Base-by-base conservation (phyloP, 2,888 invertebrate species). In the Diadromus collaris region DNA sequence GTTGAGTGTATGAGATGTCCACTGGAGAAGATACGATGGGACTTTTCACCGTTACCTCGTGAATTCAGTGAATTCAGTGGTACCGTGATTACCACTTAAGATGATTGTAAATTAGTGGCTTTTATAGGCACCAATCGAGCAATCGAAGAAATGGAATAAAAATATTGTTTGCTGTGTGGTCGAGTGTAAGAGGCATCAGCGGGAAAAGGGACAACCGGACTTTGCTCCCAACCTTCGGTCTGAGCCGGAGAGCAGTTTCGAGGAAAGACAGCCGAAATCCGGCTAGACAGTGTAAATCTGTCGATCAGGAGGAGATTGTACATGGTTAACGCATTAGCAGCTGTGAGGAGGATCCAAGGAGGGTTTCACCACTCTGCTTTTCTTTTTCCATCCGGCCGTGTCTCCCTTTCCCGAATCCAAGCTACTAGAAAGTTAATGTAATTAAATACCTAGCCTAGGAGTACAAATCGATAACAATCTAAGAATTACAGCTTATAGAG, bases 281-380 rank as follows among this genome's bases (percentile, higher is more conserved):
- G 75, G 74, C 78, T 74, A 74, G 76, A 75, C 81, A 70, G 61
- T 81, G 78, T 77, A 81, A 81, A 82, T 78, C 81, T 78, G 71
- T 84, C 83, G 83, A 85, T 85, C 84, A 85, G 83, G 83, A 79
- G 81, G 73, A 77, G 83, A 74, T 83, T 83, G 81, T 86, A 87
- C 86, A 87, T 83, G 75, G 85, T 78, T 85, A 87, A 85, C 71
- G 85, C 87, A 86, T 87, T 87, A 85, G 83, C 83, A 82, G 81
- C 78, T 48, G 71, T 71, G 69, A 34, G 13, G 27, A 74, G 70
- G 60, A 54, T 69, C 58, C 78, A 46, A 24, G 10, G 29, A 27
- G 58, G 60, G 70, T 69, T 72, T 60, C 68, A 58, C 63, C 63
- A 56, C 51, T 73, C 58, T 46, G n/a, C 19, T 21, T 51, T 21